Percentiles rank a stretch among this genome's conserved stretches.
These are phyloP conservation scores for Iselma pallidipennis DNA, from an alignment of 2,888 invertebrate species.

Conservation along the genomic window DNA sequence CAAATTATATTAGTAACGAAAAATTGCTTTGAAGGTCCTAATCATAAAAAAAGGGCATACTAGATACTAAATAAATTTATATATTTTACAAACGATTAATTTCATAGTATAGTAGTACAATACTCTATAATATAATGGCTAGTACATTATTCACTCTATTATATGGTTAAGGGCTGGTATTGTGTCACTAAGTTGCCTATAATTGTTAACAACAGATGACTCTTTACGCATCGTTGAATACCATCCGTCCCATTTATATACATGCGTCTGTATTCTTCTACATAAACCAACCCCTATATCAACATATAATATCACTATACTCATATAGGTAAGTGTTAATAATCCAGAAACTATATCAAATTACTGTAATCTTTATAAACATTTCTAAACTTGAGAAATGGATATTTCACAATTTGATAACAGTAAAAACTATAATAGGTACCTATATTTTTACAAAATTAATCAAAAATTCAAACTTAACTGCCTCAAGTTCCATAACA, in stretches of 20 bases:
- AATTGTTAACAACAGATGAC: slow-evolving; percentile 57
- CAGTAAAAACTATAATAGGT: too few relatives aligned
- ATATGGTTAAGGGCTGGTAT: slow-evolving; percentile 51
- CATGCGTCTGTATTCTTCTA: not conserved
- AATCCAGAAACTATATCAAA: not conserved
- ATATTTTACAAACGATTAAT: slow-evolving; percentile 55
- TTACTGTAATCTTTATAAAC: slow-evolving; percentile 5
- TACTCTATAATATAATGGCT: slow-evolving; percentile 49
- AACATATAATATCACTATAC: not conserved
- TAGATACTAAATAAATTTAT: slow-evolving; percentile 50
- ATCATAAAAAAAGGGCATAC: not conserved
- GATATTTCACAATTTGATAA: not conserved
- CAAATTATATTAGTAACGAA: too few relatives aligned
- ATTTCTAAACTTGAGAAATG: not conserved
- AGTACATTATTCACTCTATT: slow-evolving; percentile 53
- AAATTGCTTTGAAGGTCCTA: too few relatives aligned
- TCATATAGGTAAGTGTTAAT: not conserved
- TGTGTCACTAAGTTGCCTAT: slow-evolving; percentile 56
- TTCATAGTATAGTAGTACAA: slow-evolving; percentile 46
- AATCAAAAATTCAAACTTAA: not conserved
- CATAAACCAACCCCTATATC: not conserved
- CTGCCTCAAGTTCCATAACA: not conserved
- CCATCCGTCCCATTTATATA: slow-evolving; percentile 13
- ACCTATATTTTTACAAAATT: too few relatives aligned
- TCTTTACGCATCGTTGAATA: slow-evolving; percentile 47